Evolutionary conservation across 2,888 invertebrate genomes (phyloP).

Genomic region (Pseudanteris insignis): DNA sequence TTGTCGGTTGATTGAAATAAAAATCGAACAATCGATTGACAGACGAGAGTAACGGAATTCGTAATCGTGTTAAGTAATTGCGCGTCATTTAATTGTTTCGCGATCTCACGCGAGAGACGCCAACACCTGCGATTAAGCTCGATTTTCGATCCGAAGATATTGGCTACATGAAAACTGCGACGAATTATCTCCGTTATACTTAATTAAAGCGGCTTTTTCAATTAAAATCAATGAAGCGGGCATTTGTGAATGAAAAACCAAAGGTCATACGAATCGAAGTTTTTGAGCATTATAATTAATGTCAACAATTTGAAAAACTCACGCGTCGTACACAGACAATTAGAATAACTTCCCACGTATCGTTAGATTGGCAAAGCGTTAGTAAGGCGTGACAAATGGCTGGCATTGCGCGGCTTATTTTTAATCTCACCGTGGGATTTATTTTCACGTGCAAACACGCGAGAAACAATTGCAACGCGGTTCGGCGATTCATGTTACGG

Average conservation of each 20-base stretch:
- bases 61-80: too few species aligned
- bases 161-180: too few species aligned
- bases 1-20: too few species aligned
- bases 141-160: too few species aligned
- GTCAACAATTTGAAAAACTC: slow-evolving; percentile 35
- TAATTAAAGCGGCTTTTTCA: too few species aligned
- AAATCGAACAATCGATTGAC: too few species aligned
- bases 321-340: slow-evolving; percentile 35
- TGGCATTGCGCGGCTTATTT: slow-evolving; percentile 46
- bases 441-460: slow-evolving; percentile 47
- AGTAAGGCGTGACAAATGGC: slow-evolving; percentile 47
- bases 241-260: slow-evolving; percentile 1
- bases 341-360: slow-evolving; percentile 46
- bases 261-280: slow-evolving; percentile 5
- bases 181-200: too few species aligned
- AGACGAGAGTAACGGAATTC: too few species aligned
- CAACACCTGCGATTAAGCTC: too few species aligned
- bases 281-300: slow-evolving; percentile 25
- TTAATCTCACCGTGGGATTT: slow-evolving; percentile 45
- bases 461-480: slow-evolving; percentile 45
- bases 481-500: slow-evolving; percentile 45
- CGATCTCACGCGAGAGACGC: too few species aligned
- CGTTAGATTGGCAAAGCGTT: slow-evolving; percentile 44
- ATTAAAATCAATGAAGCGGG: not conserved
- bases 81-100: too few species aligned